A percentile compares a stretch with the other conserved stretches of the same genome.
Evolutionary conservation across 1,140 invertebrate genomes (phyloP).

Genomic region (Helicorthomorpha holstii): DNA sequence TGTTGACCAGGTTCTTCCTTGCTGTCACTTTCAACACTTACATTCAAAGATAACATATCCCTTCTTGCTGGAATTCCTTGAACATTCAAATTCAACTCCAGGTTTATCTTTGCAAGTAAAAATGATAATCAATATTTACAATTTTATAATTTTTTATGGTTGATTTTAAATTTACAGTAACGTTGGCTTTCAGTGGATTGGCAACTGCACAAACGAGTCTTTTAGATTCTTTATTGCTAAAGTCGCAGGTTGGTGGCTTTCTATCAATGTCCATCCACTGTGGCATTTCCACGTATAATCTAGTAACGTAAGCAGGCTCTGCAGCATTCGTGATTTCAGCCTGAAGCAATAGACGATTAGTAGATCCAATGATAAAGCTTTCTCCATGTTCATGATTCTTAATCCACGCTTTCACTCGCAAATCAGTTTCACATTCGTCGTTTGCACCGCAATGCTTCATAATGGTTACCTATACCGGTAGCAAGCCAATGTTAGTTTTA

Average conservation of each 20-base stretch:
- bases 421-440: conserved; percentile 10
- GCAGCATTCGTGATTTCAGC: conserved; percentile 11
- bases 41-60: background rate
- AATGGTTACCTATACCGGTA: conserved; percentile 3
- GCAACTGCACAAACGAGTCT: background rate
- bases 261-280: conserved; percentile 7
- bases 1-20: background rate
- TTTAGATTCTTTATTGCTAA: background rate
- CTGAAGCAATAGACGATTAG: conserved; percentile 7
- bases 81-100: background rate
- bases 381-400: conserved; percentile 5
- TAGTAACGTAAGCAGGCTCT: conserved; percentile 13
- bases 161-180: background rate
- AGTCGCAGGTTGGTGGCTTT: conserved; percentile 8
- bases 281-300: conserved; percentile 8
- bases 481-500: too few species aligned
- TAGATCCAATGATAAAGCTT: conserved; percentile 12
- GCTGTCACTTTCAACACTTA: background rate
- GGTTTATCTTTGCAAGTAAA: background rate
- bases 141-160: background rate
- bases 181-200: conserved; percentile 1
- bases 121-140: background rate
- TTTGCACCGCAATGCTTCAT: conserved; percentile 11
- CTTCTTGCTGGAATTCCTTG: background rate
- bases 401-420: conserved; percentile 8